Base-by-base conservation (phyloP, 2,113 vertebrate genomes). In the Marmota monax region DNA sequence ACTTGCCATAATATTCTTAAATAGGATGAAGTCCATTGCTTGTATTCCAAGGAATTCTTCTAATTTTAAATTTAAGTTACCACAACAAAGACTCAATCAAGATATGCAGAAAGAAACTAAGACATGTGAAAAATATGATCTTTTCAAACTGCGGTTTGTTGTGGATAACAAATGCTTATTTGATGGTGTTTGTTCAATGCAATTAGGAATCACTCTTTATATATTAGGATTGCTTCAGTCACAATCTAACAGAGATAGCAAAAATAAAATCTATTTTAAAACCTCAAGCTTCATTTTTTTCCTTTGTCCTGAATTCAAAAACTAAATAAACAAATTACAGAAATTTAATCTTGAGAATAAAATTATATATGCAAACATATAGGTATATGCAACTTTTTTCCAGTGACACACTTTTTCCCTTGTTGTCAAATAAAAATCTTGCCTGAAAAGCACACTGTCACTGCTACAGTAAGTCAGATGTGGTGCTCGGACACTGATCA, bases 381-480 rank as follows among this genome's bases (percentile, higher is more conserved):
- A 97, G 20, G 42, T 45, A 74, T 92, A 80, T 73, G 63, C 17
- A 82, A 53, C 90, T 67, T 88, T 51, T 76, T 83, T 70, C 51
- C 98, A 92, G 94, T 96, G 95, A 97, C 91, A 94, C 79, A 95
- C 83, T 97, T 97, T 94, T 88, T 80, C 97, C 84, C 90, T 96
- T 97, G 92, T 92, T 91, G 86, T 97, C 96, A 98, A 98, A 97
- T 67, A 93, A 61, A 97, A 96, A 88, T 92, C 93, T 97, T 96
- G 76, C 53, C 88, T 80, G 94, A 90, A 92, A 96, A 92, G 98
- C 78, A 96, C 90, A 97, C 70, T 97, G 88, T 93, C 88, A 97
- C 94, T 96, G 72, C 97, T 92, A 97, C 76, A 98, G 91, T 97
- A 97, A 98, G 98, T 96, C 92, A 92, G 95, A 96, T 90, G 93